These are phyloP conservation scores for Triops cancriformis DNA, from an alignment of 1,140 invertebrate species.

Conservation along the genomic window DNA sequence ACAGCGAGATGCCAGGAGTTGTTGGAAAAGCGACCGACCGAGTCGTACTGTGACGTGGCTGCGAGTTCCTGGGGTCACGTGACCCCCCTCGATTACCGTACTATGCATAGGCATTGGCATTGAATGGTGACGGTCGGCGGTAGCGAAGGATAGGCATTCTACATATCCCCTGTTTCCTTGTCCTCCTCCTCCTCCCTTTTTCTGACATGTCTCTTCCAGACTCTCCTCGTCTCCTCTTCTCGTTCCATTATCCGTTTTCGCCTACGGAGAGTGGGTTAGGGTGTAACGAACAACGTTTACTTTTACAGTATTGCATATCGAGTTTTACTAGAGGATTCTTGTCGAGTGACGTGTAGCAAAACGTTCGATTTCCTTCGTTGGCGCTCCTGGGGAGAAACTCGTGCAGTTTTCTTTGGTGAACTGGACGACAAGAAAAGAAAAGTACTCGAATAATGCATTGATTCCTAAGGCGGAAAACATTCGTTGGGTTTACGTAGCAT, in stretches of 20 bases:
- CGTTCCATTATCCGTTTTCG: neutral
- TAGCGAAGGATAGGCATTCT: neutral
- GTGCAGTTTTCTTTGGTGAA: too few species aligned
- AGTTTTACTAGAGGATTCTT: neutral
- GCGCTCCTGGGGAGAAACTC: too few species aligned
- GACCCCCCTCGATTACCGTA: slow-evolving; percentile 2
- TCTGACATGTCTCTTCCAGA: neutral
- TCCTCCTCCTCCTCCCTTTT: neutral
- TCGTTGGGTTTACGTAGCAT: neutral
- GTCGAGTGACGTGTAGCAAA: too few species aligned
- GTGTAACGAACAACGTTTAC: neutral
- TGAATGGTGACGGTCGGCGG: neutral
- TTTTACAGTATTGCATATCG: neutral
- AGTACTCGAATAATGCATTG: neutral
- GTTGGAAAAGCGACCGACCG: neutral
- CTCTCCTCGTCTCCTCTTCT: neutral
- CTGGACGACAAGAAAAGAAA: too few species aligned
- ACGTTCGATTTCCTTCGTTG: too few species aligned
- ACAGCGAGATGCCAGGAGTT: neutral
- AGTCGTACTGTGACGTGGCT: neutral
- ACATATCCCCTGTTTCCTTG: neutral
- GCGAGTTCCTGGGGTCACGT: neutral
- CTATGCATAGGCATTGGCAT: slow-evolving; percentile 9
- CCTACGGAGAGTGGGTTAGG: slow-evolving; percentile 4
- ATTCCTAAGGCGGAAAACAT: neutral